phyloP scores from a whole-genome alignment of 2,113 vertebrate species.

The Falcunculus frontatus region DNA sequence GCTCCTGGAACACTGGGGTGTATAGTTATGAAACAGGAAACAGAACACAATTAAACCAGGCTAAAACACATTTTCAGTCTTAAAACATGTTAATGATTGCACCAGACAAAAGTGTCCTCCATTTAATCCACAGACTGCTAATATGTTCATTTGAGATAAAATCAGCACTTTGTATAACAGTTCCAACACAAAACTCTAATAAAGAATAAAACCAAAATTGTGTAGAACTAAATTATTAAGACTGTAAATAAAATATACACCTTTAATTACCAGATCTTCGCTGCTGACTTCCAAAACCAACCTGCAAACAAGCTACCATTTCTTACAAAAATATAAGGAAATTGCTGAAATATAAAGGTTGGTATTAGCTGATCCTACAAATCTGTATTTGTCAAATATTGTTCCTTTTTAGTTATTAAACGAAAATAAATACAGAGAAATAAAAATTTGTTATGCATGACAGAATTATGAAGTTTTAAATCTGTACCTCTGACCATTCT shows the following conservation, averaged over 20 bases:
- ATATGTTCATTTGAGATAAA: background rate
- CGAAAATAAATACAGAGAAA: background rate
- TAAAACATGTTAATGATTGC: background rate
- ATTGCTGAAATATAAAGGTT: background rate
- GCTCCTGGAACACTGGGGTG: constrained; percentile 85
- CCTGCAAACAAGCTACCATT: background rate
- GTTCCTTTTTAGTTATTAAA: background rate
- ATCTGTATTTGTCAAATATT: background rate
- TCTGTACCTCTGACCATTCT: constrained; percentile 89
- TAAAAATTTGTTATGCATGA: background rate
- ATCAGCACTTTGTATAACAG: background rate
- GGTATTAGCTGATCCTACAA: background rate
- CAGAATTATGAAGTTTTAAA: background rate
- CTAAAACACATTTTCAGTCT: background rate
- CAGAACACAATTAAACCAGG: background rate
- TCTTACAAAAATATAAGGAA: background rate
- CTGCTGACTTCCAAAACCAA: background rate
- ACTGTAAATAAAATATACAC: background rate
- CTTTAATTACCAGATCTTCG: background rate
- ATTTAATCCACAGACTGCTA: background rate
- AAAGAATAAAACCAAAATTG: background rate
- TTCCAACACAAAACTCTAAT: background rate
- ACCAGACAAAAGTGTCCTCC: background rate
- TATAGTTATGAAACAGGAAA: background rate
- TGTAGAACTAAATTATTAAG: background rate